These are phyloP conservation scores for Sebastes matsubarae DNA, from an alignment of 2,797 vertebrate species.

Conservation along the genomic window DNA sequence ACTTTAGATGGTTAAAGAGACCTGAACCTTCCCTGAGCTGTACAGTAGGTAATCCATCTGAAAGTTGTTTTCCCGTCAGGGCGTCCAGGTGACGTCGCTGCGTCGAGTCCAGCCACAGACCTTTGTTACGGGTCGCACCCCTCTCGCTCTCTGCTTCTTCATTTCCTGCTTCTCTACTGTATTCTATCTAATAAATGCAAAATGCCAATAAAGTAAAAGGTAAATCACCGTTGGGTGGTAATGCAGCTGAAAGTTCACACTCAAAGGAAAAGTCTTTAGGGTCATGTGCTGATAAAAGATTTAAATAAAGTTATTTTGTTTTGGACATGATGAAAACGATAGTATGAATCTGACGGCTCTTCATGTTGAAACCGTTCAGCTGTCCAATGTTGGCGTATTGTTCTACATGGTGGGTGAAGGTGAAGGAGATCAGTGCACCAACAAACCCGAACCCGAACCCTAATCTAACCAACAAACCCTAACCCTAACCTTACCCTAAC, in stretches of 20 bases:
- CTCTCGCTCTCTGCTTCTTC: too few relatives aligned
- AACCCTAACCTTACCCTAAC: too few relatives aligned
- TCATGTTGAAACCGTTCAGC: background rate
- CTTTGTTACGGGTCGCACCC: background rate
- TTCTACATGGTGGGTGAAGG: background rate
- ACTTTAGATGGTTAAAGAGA: background rate
- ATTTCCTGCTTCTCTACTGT: background rate
- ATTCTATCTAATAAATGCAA: background rate
- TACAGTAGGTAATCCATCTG: background rate
- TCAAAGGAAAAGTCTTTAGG: background rate
- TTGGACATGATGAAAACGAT: background rate
- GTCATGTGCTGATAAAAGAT: background rate
- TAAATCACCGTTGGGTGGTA: background rate
- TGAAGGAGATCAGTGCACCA: too few relatives aligned
- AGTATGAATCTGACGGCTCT: background rate
- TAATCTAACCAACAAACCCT: too few relatives aligned
- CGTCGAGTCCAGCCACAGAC: background rate
- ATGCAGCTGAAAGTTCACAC: background rate
- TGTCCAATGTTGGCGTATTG: background rate
- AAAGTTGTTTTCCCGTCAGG: background rate
- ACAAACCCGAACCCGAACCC: too few relatives aligned
- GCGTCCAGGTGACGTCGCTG: background rate
- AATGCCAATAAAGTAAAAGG: background rate
- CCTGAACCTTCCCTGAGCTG: background rate
- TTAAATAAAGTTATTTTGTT: background rate